A percentile compares a stretch with the other conserved stretches of the same genome.
Conservation (phyloP, 2,888 invertebrate species). For the Scrobipalpa costella region DNA sequence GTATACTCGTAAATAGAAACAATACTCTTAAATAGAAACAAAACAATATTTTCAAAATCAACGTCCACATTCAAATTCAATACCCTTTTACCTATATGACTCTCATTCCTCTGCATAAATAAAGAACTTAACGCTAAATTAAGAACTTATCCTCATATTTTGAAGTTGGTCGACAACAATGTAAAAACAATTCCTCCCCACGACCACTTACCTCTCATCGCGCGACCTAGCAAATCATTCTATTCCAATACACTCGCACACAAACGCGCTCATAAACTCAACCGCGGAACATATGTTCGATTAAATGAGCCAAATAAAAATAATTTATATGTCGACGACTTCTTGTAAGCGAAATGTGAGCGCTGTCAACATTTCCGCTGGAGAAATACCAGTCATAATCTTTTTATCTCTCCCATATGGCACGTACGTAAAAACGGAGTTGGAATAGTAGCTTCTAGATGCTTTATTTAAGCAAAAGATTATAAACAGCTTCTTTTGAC, state of each 20-base stretch:
- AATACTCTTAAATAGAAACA: no score
- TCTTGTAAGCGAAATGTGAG: slow-evolving; percentile 36
- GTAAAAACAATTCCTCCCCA: slow-evolving; percentile 26
- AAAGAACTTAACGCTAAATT: no score
- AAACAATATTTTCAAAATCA: no score
- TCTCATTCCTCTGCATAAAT: no score
- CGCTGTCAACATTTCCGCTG: slow-evolving; percentile 37
- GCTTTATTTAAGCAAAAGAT: background rate
- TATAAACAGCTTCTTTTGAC: no score
- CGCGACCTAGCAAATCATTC: slow-evolving; percentile 23
- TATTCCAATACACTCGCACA: slow-evolving; percentile 28
- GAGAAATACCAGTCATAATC: slow-evolving; percentile 30
- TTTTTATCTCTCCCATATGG: slow-evolving; percentile 32
- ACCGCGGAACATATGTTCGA: slow-evolving; percentile 34
- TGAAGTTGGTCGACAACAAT: no score
- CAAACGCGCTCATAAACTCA: slow-evolving; percentile 30
- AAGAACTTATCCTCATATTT: no score
- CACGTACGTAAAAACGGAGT: slow-evolving; percentile 10
- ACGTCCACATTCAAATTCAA: no score
- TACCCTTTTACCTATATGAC: no score
- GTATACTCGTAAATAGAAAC: no score
- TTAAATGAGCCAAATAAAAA: slow-evolving; percentile 40
- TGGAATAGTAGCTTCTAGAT: background rate
- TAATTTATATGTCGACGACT: slow-evolving; percentile 33
- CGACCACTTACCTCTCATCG: slow-evolving; percentile 19